phyloP scores from a whole-genome alignment of 2,113 vertebrate species.

The Eolophus roseicapilla region DNA sequence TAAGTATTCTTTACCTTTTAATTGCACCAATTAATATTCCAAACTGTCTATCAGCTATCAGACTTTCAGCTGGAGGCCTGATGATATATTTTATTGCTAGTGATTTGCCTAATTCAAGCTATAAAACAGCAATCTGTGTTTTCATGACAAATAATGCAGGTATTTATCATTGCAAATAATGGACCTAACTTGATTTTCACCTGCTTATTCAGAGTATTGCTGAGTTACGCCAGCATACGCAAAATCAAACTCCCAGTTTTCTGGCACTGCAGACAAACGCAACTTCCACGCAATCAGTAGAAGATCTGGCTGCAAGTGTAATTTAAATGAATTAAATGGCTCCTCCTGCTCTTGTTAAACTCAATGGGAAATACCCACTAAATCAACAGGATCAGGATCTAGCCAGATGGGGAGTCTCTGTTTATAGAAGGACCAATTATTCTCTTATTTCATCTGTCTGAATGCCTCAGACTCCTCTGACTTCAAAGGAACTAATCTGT shows the following conservation, averaged over 20 bases:
- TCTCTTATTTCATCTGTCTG: neutral
- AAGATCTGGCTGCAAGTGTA: neutral
- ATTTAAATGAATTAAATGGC: neutral
- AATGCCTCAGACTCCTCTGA: neutral
- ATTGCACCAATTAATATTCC: neutral
- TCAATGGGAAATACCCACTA: neutral
- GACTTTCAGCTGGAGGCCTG: neutral
- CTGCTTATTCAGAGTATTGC: neutral
- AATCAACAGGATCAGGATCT: neutral
- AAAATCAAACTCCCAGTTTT: neutral
- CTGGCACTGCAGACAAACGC: neutral
- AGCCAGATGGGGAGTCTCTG: neutral
- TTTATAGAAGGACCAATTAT: neutral
- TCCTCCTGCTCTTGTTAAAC: neutral
- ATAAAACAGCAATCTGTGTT: neutral
- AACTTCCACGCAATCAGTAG: neutral
- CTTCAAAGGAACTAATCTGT: neutral
- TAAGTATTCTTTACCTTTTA: neutral
- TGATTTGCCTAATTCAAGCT: neutral
- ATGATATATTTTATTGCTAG: neutral
- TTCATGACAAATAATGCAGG: neutral
- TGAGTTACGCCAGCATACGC: rapidly evolving
- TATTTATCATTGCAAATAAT: neutral
- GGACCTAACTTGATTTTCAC: neutral
- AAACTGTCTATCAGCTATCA: neutral